phyloP scores from a whole-genome alignment of 2,797 vertebrate species.

The Erethizon dorsatum region DNA sequence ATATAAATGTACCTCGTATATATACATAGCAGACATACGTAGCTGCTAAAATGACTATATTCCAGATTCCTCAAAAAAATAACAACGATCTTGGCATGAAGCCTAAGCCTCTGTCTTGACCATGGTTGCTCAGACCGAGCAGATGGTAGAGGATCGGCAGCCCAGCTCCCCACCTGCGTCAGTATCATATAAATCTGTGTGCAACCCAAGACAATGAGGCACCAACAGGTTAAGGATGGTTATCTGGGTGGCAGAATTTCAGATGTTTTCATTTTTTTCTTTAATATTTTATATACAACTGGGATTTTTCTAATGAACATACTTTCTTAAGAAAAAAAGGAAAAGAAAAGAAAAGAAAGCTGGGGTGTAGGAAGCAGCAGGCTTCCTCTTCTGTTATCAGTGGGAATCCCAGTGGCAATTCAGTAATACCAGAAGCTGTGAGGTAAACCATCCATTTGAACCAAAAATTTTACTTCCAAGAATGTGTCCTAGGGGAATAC shows the following conservation, averaged over 20 bases:
- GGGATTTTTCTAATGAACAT: constrained; percentile 3
- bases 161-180: background rate
- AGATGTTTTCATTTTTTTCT: background rate
- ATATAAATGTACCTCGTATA: background rate
- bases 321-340: constrained; percentile 27
- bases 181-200: background rate
- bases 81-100: background rate
- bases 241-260: background rate
- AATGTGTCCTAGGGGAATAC: background rate
- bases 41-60: background rate
- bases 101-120: background rate
- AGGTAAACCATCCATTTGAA: background rate
- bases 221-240: background rate
- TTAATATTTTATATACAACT: background rate
- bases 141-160: background rate
- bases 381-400: background rate
- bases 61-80: background rate
- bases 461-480: constrained; percentile 10
- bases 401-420: background rate
- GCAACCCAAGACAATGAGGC: too few species aligned
- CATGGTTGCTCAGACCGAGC: background rate
- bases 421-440: background rate
- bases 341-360: background rate
- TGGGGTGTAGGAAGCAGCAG: background rate
- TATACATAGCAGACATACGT: too few species aligned